These are phyloP conservation scores for Urosaurus nigricauda DNA, from an alignment of 2,797 vertebrate genomes.

Conservation along the genomic window DNA sequence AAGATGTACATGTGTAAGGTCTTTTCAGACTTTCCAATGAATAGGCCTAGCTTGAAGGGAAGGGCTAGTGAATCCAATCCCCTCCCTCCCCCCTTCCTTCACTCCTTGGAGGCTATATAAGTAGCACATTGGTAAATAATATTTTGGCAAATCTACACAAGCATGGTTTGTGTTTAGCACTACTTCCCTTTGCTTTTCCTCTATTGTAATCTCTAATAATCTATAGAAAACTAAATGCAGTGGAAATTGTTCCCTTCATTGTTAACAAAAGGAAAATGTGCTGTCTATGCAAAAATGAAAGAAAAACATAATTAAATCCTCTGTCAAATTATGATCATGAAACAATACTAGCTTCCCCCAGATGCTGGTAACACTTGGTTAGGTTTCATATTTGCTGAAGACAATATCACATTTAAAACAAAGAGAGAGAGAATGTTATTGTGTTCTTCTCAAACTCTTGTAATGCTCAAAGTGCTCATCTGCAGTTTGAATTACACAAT, in stretches of 20 bases:
- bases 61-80: not conserved
- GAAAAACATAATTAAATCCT: conserved; percentile 4
- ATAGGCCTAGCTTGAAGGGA: not conserved
- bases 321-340: conserved; percentile 40
- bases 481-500: not conserved
- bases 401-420: conserved; percentile 56
- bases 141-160: not conserved
- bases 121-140: not conserved
- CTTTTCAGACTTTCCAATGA: not conserved
- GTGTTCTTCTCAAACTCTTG: conserved; percentile 48
- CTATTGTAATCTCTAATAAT: not conserved
- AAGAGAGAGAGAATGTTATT: conserved; percentile 45
- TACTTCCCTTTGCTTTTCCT: not conserved
- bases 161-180: not conserved
- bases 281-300: not conserved
- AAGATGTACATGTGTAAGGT: not conserved
- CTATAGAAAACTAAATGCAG: not conserved
- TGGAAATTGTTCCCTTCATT: not conserved
- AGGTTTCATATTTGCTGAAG: conserved; percentile 57
- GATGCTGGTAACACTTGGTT: conserved; percentile 19
- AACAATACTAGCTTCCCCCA: not conserved
- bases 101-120: no score
- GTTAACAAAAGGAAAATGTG: rapidly evolving
- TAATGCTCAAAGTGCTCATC: not conserved
- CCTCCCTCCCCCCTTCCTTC: not conserved